Evolutionary conservation across 2,113 vertebrate species (phyloP).

Genomic region (Thinocorus orbignyianus): DNA sequence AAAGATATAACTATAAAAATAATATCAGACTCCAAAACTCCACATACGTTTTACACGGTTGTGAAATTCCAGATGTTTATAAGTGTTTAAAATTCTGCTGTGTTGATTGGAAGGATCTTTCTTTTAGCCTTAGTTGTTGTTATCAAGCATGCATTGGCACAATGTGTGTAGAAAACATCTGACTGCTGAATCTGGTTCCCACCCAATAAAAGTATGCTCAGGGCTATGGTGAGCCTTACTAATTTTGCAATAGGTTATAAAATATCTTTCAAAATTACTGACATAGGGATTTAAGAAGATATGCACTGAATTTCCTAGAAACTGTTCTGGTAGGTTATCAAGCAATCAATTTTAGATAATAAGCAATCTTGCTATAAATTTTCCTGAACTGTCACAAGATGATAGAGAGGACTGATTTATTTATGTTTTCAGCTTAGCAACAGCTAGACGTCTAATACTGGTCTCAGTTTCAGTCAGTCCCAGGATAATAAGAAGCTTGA

Average conservation of each 20-base stretch:
- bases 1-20: background rate
- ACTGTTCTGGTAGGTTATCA: background rate
- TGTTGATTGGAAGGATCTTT: background rate
- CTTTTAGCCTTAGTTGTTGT: background rate
- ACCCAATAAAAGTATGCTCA: conserved; percentile 28
- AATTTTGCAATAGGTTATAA: conserved; percentile 20
- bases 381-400: background rate
- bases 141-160: background rate
- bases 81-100: background rate
- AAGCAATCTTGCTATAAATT: background rate
- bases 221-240: background rate
- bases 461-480: background rate
- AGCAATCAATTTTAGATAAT: background rate
- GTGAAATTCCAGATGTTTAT: background rate
- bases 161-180: background rate
- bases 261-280: background rate
- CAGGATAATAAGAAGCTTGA: background rate
- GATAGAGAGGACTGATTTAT: background rate
- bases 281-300: background rate
- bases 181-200: background rate
- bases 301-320: background rate
- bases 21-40: background rate
- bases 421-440: background rate
- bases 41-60: background rate
- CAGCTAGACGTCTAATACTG: background rate